Percentiles rank a stretch among this genome's conserved stretches.
Conservation (phyloP, 92 coral and sea anemone genomes). For the Montipora capitata region DNA sequence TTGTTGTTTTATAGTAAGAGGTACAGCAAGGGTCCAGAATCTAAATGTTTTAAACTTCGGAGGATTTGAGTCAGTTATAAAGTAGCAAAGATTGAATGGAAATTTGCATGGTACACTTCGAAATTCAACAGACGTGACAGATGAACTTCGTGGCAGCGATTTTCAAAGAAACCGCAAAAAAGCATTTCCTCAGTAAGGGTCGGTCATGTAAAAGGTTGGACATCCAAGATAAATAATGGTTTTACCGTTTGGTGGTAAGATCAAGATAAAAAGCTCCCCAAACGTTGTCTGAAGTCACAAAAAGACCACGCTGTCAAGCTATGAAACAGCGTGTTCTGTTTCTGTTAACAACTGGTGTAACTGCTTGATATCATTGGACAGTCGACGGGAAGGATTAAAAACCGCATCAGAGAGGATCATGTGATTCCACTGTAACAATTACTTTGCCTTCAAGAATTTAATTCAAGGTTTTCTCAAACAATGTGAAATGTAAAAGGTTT, state of each 20-base stretch:
- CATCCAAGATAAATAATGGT: constrained; percentile 9
- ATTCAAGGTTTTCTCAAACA: not conserved
- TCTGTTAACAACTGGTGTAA: not conserved
- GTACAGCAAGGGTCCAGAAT: not conserved
- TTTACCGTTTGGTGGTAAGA: constrained; percentile 18
- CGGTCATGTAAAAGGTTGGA: not conserved
- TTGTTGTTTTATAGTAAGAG: too few species aligned
- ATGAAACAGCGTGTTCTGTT: not conserved
- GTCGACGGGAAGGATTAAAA: constrained; percentile 5
- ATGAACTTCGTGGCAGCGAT: constrained; percentile 2
- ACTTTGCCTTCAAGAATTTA: not conserved
- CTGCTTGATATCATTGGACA: not conserved
- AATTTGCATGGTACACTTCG: not conserved
- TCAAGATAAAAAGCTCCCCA: not conserved
- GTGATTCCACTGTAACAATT: constrained; percentile 11
- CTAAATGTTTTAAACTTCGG: constrained; percentile 6
- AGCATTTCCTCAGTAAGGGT: constrained; percentile 33
- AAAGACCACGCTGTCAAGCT: not conserved
- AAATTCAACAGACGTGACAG: constrained; percentile 37
- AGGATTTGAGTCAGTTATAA: not conserved
- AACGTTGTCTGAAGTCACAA: not conserved
- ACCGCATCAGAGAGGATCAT: not conserved
- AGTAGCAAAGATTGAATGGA: not conserved
- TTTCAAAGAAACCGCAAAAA: constrained; percentile 34
- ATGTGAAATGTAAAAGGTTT: not conserved